phyloP scores from a whole-genome alignment of 92 coral and sea anemone genomes.

The Micromussa lordhowensis region DNA sequence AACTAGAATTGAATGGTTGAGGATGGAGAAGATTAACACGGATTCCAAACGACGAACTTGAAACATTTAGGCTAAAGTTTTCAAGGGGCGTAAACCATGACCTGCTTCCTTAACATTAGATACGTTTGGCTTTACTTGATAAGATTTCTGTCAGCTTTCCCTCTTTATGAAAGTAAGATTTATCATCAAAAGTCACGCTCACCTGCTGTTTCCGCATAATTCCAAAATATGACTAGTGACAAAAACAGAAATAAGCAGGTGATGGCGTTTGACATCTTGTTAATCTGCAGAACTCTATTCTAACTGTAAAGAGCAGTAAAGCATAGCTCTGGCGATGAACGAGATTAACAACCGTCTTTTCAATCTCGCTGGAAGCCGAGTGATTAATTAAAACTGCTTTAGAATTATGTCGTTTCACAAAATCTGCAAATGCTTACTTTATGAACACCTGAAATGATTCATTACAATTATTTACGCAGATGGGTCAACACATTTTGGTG shows the following conservation, averaged over 20 bases:
- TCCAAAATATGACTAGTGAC: slow-evolving; percentile 9
- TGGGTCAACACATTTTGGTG: slow-evolving; percentile 9
- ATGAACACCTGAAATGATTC: slow-evolving; percentile 28
- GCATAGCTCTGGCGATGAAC: background rate
- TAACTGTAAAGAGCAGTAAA: background rate
- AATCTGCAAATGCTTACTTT: background rate
- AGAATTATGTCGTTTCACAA: background rate
- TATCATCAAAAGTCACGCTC: background rate
- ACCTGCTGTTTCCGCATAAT: slow-evolving; percentile 25
- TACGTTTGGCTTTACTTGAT: too few relatives aligned
- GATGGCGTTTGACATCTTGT: background rate
- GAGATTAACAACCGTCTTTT: background rate
- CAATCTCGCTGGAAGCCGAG: background rate
- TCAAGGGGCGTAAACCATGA: too few relatives aligned
- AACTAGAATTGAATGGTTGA: too few relatives aligned
- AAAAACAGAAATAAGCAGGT: background rate
- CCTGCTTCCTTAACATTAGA: too few relatives aligned
- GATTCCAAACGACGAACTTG: too few relatives aligned
- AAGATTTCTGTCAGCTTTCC: too few relatives aligned
- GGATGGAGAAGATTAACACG: too few relatives aligned
- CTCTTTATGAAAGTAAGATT: background rate
- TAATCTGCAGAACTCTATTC: background rate
- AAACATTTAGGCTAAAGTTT: too few relatives aligned
- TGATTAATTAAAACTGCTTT: background rate
- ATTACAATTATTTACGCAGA: background rate